Evolutionary conservation across 2,888 invertebrate genomes (phyloP), one percentile per base, ranked within the genome.

Genomic region (Napeogenes inachia): DNA sequence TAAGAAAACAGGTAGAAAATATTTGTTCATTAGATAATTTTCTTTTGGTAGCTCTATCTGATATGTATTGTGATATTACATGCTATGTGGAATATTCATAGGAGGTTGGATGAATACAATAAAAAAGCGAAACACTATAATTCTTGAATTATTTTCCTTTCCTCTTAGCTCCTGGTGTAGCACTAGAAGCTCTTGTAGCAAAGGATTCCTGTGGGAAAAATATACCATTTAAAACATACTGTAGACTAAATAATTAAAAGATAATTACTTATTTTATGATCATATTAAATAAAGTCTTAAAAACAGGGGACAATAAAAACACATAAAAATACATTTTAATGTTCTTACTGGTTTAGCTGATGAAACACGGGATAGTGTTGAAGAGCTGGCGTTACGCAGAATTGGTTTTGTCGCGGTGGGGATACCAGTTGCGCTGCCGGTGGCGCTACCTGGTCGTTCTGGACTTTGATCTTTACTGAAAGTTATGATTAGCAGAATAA

Each of bases 321-420:
- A 5, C n/a, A 57, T 12, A 63, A 42, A 45, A 47, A 35, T 59
- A 46, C n/a, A 45, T 42, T 55, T 54, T 21, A 45, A 56, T 13
- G 33, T 38, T 32, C 21, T 46, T 75, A 85, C 85, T 75, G 81
- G 76, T 71, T 82, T 83, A 46, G 79, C 75, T 12, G 84, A 78
- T 30, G 81, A 74, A 3, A 77, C 72, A 13, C 81, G 76, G 13
- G 82, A 75, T 45, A 90, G 70, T 32, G 89, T 91, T 57, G 91
- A 85, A 60, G 92, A 89, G 81, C 94, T 94, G n/a, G 92, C 86
- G 75, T 90, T 89, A 55, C 91, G 84, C 47, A 92, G 91, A 21
- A 93, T 78, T n/a, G 82, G 77, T n/a, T 83, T 78, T 86, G 90
- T 72, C 83, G 91, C 60, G 55, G 75, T 64, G 56, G 71, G 65